phyloP scores from a whole-genome alignment of 2,888 invertebrate species.

The Phragmatobia fuliginosa region DNA sequence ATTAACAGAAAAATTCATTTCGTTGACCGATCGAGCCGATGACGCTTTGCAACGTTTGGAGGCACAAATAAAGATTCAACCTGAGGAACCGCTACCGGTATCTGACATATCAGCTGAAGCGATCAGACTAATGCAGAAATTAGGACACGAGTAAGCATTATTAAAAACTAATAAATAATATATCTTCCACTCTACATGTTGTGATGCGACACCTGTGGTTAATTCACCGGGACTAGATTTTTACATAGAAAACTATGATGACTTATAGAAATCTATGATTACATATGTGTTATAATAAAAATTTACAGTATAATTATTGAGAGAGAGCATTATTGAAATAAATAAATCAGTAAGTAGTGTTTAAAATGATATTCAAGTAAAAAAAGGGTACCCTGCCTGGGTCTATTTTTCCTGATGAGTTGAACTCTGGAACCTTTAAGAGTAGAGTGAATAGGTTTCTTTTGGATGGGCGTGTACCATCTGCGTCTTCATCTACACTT shows the following conservation, averaged over 20 bases:
- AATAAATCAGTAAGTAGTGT: background rate
- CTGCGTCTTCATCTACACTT: too few relatives aligned
- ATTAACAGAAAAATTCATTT: constrained; percentile 80
- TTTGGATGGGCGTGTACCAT: too few relatives aligned
- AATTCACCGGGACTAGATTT: background rate
- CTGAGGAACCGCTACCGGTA: constrained; percentile 58
- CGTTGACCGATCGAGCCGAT: constrained; percentile 79
- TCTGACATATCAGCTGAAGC: constrained; percentile 75
- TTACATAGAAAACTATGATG: too few relatives aligned
- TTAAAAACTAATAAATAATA: background rate
- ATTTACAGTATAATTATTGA: too few relatives aligned
- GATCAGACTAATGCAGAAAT: constrained; percentile 69
- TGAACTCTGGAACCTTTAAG: too few relatives aligned
- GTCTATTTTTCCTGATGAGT: too few relatives aligned
- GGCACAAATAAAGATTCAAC: constrained; percentile 65
- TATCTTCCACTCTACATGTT: background rate
- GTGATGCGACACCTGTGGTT: background rate
- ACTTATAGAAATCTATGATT: too few relatives aligned
- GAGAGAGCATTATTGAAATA: too few relatives aligned
- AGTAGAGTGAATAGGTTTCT: too few relatives aligned
- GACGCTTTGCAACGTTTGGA: constrained; percentile 78
- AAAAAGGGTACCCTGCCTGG: too few relatives aligned
- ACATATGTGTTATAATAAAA: too few relatives aligned
- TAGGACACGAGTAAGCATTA: constrained; percentile 37
- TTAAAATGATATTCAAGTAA: too few relatives aligned